Evolutionary conservation across 2,113 vertebrate species (phyloP).

Genomic region (Dermatemys mawii): DNA sequence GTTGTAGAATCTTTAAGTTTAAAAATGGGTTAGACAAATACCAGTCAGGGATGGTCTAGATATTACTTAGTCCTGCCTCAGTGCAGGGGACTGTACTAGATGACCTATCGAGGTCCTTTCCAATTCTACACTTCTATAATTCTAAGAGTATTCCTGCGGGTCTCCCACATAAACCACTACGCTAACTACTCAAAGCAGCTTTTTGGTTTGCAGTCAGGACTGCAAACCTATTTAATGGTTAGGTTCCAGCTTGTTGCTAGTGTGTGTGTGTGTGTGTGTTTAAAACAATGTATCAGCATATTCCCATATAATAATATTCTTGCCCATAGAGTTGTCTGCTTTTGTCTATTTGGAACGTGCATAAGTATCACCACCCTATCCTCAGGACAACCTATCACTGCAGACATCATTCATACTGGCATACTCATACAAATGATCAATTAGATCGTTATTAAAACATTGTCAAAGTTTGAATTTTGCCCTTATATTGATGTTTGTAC

Average conservation of each 20-base stretch:
- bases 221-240: background rate
- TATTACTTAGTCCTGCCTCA: too few species aligned
- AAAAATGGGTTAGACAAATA: too few species aligned
- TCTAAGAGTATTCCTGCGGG: too few species aligned
- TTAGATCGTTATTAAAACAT: slow-evolving; percentile 12
- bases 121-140: too few species aligned
- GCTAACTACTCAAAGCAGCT: background rate
- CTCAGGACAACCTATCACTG: background rate
- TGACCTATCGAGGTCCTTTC: too few species aligned
- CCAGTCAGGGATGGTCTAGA: too few species aligned
- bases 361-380: background rate
- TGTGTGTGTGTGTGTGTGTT: slow-evolving; percentile 6
- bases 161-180: background rate
- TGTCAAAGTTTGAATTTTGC: slow-evolving; percentile 23
- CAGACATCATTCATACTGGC: background rate
- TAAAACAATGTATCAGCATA: slow-evolving; percentile 46
- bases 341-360: background rate
- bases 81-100: too few species aligned
- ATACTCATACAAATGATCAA: background rate
- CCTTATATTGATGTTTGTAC: background rate
- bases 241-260: background rate
- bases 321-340: background rate
- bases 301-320: slow-evolving; percentile 40
- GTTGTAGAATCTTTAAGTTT: too few species aligned
- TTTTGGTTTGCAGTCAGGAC: background rate